Evolutionary conservation across 1,140 invertebrate genomes (phyloP), one percentile per base, ranked within the genome.

Genomic region (Drosophila dunni): DNA sequence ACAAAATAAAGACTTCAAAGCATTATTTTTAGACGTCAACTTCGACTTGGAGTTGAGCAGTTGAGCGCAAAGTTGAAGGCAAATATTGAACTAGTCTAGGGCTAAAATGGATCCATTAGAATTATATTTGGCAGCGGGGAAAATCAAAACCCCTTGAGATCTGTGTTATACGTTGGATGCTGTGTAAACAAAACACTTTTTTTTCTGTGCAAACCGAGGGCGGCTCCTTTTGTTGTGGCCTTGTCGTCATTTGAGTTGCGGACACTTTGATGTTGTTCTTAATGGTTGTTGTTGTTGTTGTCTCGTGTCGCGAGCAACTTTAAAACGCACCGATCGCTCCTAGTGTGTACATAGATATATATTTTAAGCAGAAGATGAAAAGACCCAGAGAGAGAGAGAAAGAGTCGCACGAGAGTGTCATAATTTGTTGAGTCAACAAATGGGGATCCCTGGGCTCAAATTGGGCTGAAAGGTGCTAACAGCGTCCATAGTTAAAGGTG

Each of bases 201-300:
- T 80, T 75, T 67, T n/a, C n/a, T 79, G 85, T 81, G 73, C 81
- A 83, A 84, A 83, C 78, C 45, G 42, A 20, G 77, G 77, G 78
- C 83, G 84, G 84, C 64, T 57, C 73, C 74, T 79, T 89, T 88
- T 89, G 80, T 88, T 88, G 83, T 88, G 84, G 83, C 66, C 64
- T 51, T 79, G 78, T 79, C 67, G 57, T 54, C 40, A 40, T 46
- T 29, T 33, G 45, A 40, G 61, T 33, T 40, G 13, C 76, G 84
- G 73, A 76, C 33, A 53, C 67, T 88, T 88, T 88, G 83, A 88
- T 89, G 65, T 88, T 73, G 54, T 56, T 36, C 33, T 36, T 17
- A 8, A 48, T 58, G 15, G 24, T 54, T 54, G 38, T 46, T 51
- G 46, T 51, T 42, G 7, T 53, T 66, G 24, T 56, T 68, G 71